Conservation (phyloP, 2,888 invertebrate species). For the Cataglyphis cursor region DNA sequence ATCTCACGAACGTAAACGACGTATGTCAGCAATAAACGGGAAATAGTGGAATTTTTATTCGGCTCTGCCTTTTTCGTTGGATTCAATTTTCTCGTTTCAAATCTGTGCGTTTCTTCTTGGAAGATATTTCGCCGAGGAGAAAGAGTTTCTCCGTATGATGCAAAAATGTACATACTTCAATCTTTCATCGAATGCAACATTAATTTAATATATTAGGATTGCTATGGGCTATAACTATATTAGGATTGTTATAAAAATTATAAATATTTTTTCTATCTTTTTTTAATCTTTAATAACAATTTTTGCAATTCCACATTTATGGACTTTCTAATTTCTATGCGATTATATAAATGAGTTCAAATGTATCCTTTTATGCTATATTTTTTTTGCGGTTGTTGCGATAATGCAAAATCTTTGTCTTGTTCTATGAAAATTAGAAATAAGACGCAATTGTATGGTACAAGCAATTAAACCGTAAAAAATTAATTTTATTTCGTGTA, state of each 20-base stretch:
- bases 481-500: not conserved
- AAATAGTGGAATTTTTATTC: conserved; percentile 32
- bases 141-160: conserved; percentile 4
- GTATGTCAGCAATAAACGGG: conserved; percentile 32
- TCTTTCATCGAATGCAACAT: not conserved
- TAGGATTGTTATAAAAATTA: not conserved
- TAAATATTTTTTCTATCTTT: not conserved
- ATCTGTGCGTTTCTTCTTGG: not conserved
- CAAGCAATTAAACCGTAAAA: not conserved
- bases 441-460: not conserved
- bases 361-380: not conserved
- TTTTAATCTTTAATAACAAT: not conserved
- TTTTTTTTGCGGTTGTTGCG: not conserved
- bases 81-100: conserved; percentile 2
- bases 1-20: conserved; percentile 46
- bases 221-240: not conserved
- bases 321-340: not conserved
- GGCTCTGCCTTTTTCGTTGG: conserved; percentile 23
- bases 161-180: not conserved
- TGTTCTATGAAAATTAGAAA: not conserved
- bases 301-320: not conserved
- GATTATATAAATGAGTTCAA: not conserved
- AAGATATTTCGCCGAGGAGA: not conserved
- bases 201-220: not conserved
- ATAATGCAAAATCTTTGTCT: not conserved